Conservation (phyloP, 2,797 vertebrate genomes). For the Pseudomugil gertrudae region DNA sequence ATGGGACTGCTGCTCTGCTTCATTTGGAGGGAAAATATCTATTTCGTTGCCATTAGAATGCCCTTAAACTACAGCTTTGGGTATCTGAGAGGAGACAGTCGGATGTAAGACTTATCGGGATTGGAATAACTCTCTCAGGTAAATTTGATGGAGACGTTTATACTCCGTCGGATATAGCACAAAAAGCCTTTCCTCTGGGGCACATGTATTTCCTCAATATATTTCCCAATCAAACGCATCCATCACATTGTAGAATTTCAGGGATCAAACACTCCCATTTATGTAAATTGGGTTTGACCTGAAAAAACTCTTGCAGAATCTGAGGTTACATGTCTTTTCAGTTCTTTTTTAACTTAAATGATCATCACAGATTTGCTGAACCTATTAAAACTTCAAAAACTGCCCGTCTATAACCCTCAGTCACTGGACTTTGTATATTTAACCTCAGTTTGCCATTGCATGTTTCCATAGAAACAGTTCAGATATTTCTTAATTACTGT, state of each 20-base stretch:
- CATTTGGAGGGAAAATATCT: constrained; percentile 20
- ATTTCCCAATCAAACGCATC: constrained; percentile 48
- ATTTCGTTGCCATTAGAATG: constrained; percentile 36
- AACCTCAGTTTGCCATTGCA: constrained; percentile 28
- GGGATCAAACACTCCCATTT: constrained; percentile 46
- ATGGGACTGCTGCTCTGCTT: constrained; percentile 17
- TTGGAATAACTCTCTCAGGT: constrained; percentile 51
- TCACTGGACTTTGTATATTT: constrained; percentile 23
- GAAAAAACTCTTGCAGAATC: constrained; percentile 16
- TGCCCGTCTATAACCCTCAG: constrained; percentile 13
- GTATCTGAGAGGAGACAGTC: constrained; percentile 36
- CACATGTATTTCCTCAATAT: constrained; percentile 47
- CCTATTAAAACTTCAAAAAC: constrained; percentile 59
- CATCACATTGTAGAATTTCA: constrained; percentile 46
- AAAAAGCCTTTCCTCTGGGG: constrained; percentile 49
- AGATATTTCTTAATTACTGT: constrained; percentile 58
- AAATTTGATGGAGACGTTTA: constrained; percentile 60
- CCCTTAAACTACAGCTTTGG: constrained; percentile 37
- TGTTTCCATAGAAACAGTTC: constrained; percentile 70
- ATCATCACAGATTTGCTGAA: constrained; percentile 11
- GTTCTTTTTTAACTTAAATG: constrained; percentile 21
- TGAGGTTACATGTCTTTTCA: constrained; percentile 17
- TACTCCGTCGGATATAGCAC: constrained; percentile 45
- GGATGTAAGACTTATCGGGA: constrained; percentile 48
- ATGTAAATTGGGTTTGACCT: constrained; percentile 41